A percentile compares a stretch with the other conserved stretches of the same genome.
Conservation (phyloP, 2,888 invertebrate genomes). For the Parapristionchus giblindavisi region DNA sequence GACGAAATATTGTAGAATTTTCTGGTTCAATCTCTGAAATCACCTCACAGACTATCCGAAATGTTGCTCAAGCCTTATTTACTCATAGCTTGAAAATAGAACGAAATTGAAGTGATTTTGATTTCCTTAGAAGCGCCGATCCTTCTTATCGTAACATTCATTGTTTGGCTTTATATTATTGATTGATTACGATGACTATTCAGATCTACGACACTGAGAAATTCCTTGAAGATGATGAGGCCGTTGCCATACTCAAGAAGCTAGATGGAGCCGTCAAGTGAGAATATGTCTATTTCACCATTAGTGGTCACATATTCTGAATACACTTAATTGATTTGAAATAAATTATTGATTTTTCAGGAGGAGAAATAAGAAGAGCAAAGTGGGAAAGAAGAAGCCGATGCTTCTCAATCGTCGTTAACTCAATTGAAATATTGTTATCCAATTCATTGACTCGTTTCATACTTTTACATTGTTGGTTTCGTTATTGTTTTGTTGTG, state of each 20-base stretch:
- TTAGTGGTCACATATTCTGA: too few relatives aligned
- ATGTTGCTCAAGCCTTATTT: too few relatives aligned
- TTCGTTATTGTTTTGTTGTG: slow-evolving; percentile 36
- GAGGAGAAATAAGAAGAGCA: slow-evolving; percentile 26
- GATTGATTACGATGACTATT: neutral
- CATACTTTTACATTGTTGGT: slow-evolving; percentile 2
- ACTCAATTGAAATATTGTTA: slow-evolving; percentile 17
- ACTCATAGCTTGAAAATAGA: too few relatives aligned
- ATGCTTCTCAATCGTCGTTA: slow-evolving; percentile 14
- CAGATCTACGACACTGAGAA: slow-evolving; percentile 43
- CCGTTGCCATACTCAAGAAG: slow-evolving; percentile 37
- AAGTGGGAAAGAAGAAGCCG: slow-evolving; percentile 39
- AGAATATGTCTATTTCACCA: neutral
- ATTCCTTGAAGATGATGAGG: slow-evolving; percentile 38
- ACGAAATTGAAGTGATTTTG: too few relatives aligned
- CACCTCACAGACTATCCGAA: too few relatives aligned
- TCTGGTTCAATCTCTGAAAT: too few relatives aligned
- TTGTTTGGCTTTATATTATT: too few relatives aligned
- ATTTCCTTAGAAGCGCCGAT: too few relatives aligned
- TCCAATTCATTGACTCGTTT: slow-evolving; percentile 26
- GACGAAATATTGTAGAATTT: too few relatives aligned
- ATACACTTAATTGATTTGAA: too few relatives aligned
- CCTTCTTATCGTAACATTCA: too few relatives aligned
- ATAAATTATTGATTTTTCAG: neutral
- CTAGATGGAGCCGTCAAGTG: slow-evolving; percentile 41